Base-by-base conservation (phyloP, 2,113 vertebrate genomes). In the Hemiprocne comata region DNA sequence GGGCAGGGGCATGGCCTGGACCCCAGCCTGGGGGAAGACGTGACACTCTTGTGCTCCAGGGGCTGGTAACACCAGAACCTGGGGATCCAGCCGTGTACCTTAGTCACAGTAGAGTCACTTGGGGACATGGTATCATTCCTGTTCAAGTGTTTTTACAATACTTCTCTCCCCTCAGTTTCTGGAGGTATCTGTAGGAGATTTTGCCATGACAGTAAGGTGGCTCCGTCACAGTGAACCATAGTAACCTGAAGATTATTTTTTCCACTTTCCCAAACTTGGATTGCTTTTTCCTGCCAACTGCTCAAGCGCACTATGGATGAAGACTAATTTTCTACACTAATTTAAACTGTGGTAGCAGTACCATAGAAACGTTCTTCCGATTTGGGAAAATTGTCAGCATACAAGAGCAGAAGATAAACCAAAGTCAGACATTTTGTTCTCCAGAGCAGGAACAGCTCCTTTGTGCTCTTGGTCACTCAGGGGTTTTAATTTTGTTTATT, bases 401-500 rank as follows among this genome's bases (percentile, higher is more conserved):
- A 46, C 2, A 4, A 82, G 29, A 36, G 28, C 36, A 80, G n/a
- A 84, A 71, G 61, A 64, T 50, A 78, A 87, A 54, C 29, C 55
- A 21, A 74, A 91, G 51, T 79, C 42, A 83, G 26, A 29, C 8
- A 44, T 53, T 89, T 70, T 87, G 31, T 54, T 91, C 85, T 90
- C 28, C 3, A 1, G 48, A 46, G 55, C 40, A 85, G 62, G 21
- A 89, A 55, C 33, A 65, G n/a, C 24, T 91, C 78, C 67, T 13
- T 42, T 91, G 26, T 91, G n/a, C 54, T 87, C 66, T 70, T 93
- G 60, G 29, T 34, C 33, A 95, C 44, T 14, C 55, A 55, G 54
- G 25, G 71, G 54, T 94, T 87, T 91, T 93, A 0, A 80, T 67
- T 93, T 83, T 91, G n/a, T 85, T 78, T 96, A 89, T 93, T 95